Evolutionary conservation across 2,888 invertebrate species (phyloP).

Genomic region (Ptychoptera albimana): DNA sequence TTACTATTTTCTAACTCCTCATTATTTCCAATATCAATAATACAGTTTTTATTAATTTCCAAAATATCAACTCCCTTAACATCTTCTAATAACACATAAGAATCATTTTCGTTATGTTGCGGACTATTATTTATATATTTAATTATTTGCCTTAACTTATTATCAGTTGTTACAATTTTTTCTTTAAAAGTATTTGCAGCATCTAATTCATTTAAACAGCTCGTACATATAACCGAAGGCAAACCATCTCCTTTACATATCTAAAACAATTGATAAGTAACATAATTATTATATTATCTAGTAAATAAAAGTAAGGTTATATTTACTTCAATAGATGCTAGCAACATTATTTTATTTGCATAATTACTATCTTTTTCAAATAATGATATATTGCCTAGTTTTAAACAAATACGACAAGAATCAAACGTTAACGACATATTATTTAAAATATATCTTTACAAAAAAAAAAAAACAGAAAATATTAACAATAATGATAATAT

Average conservation of each 20-base stretch:
- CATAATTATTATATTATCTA: neutral
- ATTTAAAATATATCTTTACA: too few relatives aligned
- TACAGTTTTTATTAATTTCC: too few relatives aligned
- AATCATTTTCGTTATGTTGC: too few relatives aligned
- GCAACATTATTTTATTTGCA: conserved; percentile 4
- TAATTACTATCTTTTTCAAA: neutral
- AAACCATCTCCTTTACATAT: conserved; percentile 5
- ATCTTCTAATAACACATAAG: too few relatives aligned
- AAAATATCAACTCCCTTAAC: too few relatives aligned
- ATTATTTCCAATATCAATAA: too few relatives aligned
- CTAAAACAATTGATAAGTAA: conserved; percentile 2
- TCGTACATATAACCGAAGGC: conserved; percentile 8
- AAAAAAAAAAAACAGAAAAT: too few relatives aligned
- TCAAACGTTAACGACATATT: too few relatives aligned
- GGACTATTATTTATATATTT: too few relatives aligned
- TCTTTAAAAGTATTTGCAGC: conserved; percentile 6
- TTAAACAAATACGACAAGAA: conserved; percentile 8
- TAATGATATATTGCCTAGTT: conserved; percentile 3
- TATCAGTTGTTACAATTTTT: conserved; percentile 8
- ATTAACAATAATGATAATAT: too few relatives aligned
- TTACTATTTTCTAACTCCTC: too few relatives aligned
- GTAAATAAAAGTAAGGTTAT: neutral
- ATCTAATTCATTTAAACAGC: conserved; percentile 7
- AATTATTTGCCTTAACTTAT: neutral
- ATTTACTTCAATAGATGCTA: conserved; percentile 5